These are phyloP conservation scores for Mormoops blainvillei DNA, from an alignment of 2,113 vertebrate genomes.

Conservation along the genomic window DNA sequence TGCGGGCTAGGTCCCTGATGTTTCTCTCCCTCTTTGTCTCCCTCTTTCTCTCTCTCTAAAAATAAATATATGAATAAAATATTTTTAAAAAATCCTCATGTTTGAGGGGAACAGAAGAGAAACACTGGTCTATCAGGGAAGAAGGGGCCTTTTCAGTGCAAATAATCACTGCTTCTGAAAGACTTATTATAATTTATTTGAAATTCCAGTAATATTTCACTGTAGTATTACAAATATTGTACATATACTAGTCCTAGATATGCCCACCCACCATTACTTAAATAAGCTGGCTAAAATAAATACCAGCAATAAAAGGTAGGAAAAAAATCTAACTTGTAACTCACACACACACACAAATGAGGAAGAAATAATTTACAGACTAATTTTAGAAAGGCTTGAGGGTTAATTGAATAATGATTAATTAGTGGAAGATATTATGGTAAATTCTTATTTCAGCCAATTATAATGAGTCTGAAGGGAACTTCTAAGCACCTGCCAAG, in stretches of 20 bases:
- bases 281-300: conserved; percentile 5
- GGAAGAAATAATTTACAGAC: background rate
- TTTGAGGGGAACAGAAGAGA: background rate
- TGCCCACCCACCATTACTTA: background rate
- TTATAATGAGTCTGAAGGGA: conserved; percentile 19
- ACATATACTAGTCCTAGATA: background rate
- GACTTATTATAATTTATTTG: conserved; percentile 4
- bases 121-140: background rate
- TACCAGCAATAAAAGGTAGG: background rate
- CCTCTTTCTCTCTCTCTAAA: no score
- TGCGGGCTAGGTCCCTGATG: no score
- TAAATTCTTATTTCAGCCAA: conserved; percentile 15
- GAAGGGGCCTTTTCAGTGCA: background rate
- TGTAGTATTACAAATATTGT: background rate
- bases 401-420: conserved; percentile 40
- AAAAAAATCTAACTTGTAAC: background rate
- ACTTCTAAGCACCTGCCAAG: conserved; percentile 15
- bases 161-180: background rate
- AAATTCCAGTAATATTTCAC: background rate
- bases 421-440: background rate
- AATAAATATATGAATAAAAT: no score
- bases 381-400: conserved; percentile 27
- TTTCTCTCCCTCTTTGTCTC: no score
- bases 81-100: background rate
- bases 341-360: background rate